These are phyloP conservation scores for Pristis pectinata DNA, from an alignment of 2,797 vertebrate genomes.

Conservation along the genomic window DNA sequence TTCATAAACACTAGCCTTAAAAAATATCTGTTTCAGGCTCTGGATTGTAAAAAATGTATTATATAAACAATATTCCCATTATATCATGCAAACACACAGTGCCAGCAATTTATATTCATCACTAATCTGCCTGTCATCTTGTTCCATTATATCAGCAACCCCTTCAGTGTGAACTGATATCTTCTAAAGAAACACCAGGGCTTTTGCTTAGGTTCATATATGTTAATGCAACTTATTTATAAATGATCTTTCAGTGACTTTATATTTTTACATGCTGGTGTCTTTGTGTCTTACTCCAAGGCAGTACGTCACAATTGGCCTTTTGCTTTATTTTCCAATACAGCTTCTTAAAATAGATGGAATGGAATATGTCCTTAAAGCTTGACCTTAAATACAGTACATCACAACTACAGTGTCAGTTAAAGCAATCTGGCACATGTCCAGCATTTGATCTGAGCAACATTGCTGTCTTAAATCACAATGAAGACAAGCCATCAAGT, in stretches of 20 bases:
- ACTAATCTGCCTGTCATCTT: too few species aligned
- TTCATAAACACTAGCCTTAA: not conserved
- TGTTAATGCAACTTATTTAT: not conserved
- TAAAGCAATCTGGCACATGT: not conserved
- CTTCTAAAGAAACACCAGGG: not conserved
- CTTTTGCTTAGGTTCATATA: not conserved
- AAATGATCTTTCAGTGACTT: not conserved
- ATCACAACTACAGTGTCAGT: not conserved
- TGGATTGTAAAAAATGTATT: not conserved
- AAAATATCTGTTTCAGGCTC: not conserved
- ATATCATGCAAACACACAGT: not conserved
- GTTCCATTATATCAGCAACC: not conserved
- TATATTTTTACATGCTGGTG: not conserved
- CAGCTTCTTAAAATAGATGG: constrained; percentile 23
- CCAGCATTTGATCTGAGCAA: not conserved
- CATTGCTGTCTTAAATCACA: constrained; percentile 19
- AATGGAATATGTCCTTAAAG: constrained; percentile 34
- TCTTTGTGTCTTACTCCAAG: not conserved
- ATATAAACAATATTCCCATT: not conserved
- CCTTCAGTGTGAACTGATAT: not conserved
- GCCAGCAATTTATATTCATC: not conserved
- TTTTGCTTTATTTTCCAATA: constrained; percentile 25
- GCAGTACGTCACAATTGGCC: not conserved
- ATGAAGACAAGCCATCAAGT: not conserved
- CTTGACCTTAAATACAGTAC: constrained; percentile 27